Evolutionary conservation across 1,140 invertebrate genomes (phyloP), one percentile per base, ranked within the genome.

Genomic region (Apocrypta bakeri): DNA sequence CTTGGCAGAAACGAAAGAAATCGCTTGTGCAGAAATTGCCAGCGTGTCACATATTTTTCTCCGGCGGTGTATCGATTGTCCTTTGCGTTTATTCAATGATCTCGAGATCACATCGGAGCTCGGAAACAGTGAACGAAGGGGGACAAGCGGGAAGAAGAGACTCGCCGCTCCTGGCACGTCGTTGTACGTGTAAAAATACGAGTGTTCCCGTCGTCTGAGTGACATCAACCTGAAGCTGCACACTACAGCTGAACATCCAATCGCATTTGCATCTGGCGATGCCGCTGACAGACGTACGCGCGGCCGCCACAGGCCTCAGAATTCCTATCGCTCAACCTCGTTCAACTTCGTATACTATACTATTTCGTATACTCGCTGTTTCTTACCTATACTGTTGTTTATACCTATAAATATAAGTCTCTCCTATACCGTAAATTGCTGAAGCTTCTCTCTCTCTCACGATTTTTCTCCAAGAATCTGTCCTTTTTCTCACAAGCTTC

Each of bases 221-320:
- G 25, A 75, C 37, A 61, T 33, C 71, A 74, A 75, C 61, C 72
- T 11, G 42, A 40, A 4, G 21, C 48, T 31, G 8, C 27, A 40
- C 61, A 25, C 48, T 25, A 56, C 48, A 27, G 72, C 72, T 29
- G 72, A 75, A 21, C 73, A 76, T 78, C 61, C 82, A 79, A 83
- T 83, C 76, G 68, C 71, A 74, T 83, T 79, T 83, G 71, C 76
- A 83, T 83, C 82, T 31, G 74, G 78, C 74, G 81, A 78, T 61
- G 61, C 69, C 64, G 73, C 68, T 82, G 81, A 82, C 81, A 77
- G 81, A 71, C 73, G 74, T 63, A 40, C 37, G 40, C 63, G 33
- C 69, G 61, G 40, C 66, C 68, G 69, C 31, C 25, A 72, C 21
- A 17, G 48, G 48, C 63, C 37, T 76, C 74, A 40, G 75, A 63